Base-by-base conservation (phyloP, 1,140 invertebrate species). In the Drosophila pseudoobscura region DNA sequence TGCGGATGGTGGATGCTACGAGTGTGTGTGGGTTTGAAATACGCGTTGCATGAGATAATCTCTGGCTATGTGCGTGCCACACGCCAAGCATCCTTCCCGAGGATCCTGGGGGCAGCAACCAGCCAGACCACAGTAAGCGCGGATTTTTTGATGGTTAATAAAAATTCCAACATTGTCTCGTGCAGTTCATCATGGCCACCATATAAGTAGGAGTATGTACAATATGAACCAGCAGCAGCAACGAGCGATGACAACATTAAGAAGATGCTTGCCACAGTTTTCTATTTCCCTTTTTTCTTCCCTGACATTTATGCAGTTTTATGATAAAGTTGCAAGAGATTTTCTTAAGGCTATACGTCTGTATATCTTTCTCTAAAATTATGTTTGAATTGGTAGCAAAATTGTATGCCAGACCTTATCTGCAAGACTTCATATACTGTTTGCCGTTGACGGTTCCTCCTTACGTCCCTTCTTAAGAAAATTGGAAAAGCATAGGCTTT, bases 131-230 rank as follows among this genome's bases (percentile, higher is more conserved):
- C 41, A 70, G 64, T 43, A 26, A 73, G 53, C 62, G 71, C 71
- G 75, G 71, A 82, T 88, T 89, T 84, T 70, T 83, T 88, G 83
- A 88, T 88, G 83, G 83, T 88, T 88, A 88, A 88, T 88, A 88
- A 88, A 88, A 88, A 88, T 88, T 88, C 83, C 83, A 88, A 88
- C 83, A 88, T 88, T 88, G 83, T 88, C 83, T 88, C 60, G 63
- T 53, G 64, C 78, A 88, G 83, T 88, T 88, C 83, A 88, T 88
- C 83, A 88, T 88, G 68, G 73, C 77, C 54, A 54, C 29, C 73
- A 69, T 68, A 80, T 84, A 69, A 59, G 75, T 5, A 39, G 35
- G 35, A 29, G 29, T 29, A 29, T 8, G 7, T 62, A 53, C 72
- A 76, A 75, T 68, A 52, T 73, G 61, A 68, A 76, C 43, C 57